A percentile compares a stretch with the other conserved stretches of the same genome.
phyloP scores from a whole-genome alignment of 2,113 vertebrate species.

The Mixornis gularis region DNA sequence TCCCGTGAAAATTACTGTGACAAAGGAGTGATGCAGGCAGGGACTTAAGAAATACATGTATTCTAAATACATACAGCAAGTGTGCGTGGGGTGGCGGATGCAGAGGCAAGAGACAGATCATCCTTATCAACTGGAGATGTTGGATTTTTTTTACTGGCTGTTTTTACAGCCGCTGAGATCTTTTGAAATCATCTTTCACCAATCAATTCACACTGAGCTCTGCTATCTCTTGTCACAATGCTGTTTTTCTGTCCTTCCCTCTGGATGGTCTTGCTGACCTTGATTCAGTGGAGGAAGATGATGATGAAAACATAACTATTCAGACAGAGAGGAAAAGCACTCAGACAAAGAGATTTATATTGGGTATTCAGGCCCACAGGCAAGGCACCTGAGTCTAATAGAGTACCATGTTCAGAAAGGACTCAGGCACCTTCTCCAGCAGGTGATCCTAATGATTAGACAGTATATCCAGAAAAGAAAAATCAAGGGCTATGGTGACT shows the following conservation, averaged over 20 bases:
- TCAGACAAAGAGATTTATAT: neutral
- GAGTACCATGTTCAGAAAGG: neutral
- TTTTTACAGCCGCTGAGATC: neutral
- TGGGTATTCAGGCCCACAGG: neutral
- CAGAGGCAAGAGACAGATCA: neutral
- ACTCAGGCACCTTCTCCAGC: neutral
- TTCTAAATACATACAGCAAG: neutral
- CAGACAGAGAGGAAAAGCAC: neutral
- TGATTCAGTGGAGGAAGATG: neutral
- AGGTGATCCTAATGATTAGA: neutral
- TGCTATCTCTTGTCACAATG: neutral
- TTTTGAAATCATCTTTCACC: neutral
- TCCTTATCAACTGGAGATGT: neutral
- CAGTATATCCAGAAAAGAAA: neutral
- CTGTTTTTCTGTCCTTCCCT: neutral
- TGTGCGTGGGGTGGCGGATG: neutral
- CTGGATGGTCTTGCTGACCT: neutral
- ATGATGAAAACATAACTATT: neutral
- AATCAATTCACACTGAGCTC: neutral
- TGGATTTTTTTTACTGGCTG: neutral
- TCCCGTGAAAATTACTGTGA: conserved; percentile 36
- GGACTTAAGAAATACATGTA: neutral
- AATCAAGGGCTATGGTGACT: neutral
- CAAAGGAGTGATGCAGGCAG: neutral
- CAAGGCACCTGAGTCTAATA: neutral